Base-by-base conservation (phyloP, 2,797 vertebrate species). In the Petrocephalus sullivani region DNA sequence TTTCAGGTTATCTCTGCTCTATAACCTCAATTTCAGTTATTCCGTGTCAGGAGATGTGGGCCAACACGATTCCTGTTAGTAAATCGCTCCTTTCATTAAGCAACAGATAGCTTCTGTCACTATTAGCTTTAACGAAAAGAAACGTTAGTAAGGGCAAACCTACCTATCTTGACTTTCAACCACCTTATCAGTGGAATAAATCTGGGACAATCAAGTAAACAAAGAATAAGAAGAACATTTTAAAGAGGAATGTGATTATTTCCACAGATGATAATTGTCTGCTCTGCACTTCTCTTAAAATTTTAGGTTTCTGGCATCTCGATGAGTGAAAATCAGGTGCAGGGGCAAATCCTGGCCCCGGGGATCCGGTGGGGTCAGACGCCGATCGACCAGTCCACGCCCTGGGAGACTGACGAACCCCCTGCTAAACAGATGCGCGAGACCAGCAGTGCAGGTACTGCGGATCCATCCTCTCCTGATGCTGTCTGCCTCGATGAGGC, bases 281-380 rank as follows among this genome's bases (percentile, higher is more conserved):
- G 56, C 46, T 88, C 41, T 53, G 14, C 90, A 71, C 2, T 19
- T 95, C 87, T 94, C 56, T 78, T 91, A 92, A 57, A 75, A 75
- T 94, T 19, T 90, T 86, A 99, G 98, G 96, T 97, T 86, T 96
- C 98, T 0, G 96, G 97, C 91, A 96, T 98, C 93, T 98, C 98
- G 94, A 98, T 98, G 49, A 96, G 96, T 46, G 98, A 99, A 93
- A 96, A 90, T 93, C 98, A 97, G 95, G 94, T 96, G 88, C 97
- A 97, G 89, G 97, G 98, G 64, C 94, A 96, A 89, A 94, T 97
- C 90, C 95, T 99, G 91, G 96, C 98, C 86, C 98, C 98, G 0
- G 98, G 97, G 7, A 96, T 98, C 91, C 96, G 98, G 93, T 99
- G 98, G 98, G 98, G 98, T 92, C 98, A 99, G 96, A 99, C 98